Conservation (phyloP, 1,140 invertebrate species). For the Oryzaephilus surinamensis region DNA sequence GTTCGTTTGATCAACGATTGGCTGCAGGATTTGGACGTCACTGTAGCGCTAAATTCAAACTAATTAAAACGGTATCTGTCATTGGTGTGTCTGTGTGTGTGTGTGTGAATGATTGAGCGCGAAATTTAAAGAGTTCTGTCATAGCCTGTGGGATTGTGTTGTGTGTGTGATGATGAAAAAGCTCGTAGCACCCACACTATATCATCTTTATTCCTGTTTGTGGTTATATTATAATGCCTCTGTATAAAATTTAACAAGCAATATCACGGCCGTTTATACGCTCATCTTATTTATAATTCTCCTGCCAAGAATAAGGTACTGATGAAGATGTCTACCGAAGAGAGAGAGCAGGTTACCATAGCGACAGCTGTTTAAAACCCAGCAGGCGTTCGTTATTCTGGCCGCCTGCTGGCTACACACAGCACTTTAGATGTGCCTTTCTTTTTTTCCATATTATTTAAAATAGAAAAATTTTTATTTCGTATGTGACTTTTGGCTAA, state of each 20-base stretch:
- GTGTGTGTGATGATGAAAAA: not conserved
- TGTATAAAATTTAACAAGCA: conserved; percentile 20
- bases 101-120: too few relatives aligned
- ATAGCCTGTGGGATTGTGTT: too few relatives aligned
- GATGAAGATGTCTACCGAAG: conserved; percentile 34
- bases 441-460: not conserved
- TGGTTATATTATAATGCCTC: conserved; percentile 3
- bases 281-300: conserved; percentile 32
- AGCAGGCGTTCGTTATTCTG: conserved; percentile 32
- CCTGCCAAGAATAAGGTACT: conserved; percentile 30
- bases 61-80: too few relatives aligned
- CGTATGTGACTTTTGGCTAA: too few relatives aligned
- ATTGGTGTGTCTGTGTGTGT: too few relatives aligned
- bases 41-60: too few relatives aligned
- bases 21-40: too few relatives aligned
- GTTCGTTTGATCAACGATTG: too few relatives aligned
- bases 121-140: too few relatives aligned
- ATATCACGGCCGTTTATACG: conserved; percentile 23
- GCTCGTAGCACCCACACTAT: not conserved
- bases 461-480: too few relatives aligned
- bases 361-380: conserved; percentile 33
- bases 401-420: conserved; percentile 21
- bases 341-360: conserved; percentile 29
- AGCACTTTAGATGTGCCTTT: not conserved
- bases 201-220: not conserved